Evolutionary conservation across 2,888 invertebrate genomes (phyloP).

Genomic region (Eueremaeus valkanovi): DNA sequence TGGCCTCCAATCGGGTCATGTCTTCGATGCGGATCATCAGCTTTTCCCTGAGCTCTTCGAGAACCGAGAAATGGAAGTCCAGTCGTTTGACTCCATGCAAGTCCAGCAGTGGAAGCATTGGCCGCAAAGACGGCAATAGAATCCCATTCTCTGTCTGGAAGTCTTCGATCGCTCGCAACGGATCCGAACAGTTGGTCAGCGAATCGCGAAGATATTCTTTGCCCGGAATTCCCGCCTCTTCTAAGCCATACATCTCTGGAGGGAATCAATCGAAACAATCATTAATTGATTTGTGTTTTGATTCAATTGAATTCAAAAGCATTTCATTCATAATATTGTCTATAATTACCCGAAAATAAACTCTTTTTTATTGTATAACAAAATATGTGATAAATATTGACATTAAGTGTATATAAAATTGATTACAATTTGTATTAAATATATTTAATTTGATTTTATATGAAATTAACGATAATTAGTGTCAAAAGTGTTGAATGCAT

Average conservation of each 20-base stretch:
- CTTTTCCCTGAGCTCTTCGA: constrained; percentile 71
- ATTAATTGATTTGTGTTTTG: too few species aligned
- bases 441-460: too few species aligned
- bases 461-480: too few species aligned
- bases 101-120: constrained; percentile 91
- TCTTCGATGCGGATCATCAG: constrained; percentile 77
- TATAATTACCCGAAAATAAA: too few species aligned
- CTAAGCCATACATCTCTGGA: constrained; percentile 58
- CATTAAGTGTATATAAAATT: too few species aligned
- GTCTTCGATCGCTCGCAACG: constrained; percentile 95
- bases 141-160: constrained; percentile 75
- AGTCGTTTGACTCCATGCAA: constrained; percentile 85
- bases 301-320: too few species aligned
- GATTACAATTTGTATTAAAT: too few species aligned
- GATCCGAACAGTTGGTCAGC: constrained; percentile 91
- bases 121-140: constrained; percentile 80
- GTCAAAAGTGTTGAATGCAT: too few species aligned
- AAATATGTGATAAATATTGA: too few species aligned
- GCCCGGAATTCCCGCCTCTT: constrained; percentile 81
- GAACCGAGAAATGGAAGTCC: constrained; percentile 90
- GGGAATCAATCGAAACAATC: not conserved
- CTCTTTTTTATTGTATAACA: too few species aligned
- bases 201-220: constrained; percentile 82
- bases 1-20: constrained; percentile 61
- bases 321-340: too few species aligned